Conservation (phyloP, 2,113 vertebrate genomes). For the Microtus pennsylvanicus region DNA sequence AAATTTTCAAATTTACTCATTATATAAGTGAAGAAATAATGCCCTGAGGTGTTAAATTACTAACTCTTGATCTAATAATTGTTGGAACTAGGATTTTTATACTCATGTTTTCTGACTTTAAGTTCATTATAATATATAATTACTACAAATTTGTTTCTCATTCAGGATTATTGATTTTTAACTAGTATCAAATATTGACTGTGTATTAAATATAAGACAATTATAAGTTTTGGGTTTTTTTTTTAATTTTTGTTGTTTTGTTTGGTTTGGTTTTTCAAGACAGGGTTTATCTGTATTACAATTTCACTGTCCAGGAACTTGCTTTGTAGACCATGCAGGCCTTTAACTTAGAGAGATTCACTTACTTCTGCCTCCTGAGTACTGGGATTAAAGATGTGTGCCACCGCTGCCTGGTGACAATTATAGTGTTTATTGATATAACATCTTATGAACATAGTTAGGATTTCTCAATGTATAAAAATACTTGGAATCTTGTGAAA, state of each 20-base stretch:
- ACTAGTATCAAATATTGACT: not conserved
- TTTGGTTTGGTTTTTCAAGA: not conserved
- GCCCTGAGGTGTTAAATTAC: constrained; percentile 18
- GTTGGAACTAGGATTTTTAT: constrained; percentile 1
- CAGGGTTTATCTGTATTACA: not conserved
- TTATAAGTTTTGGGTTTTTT: not conserved
- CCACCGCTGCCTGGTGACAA: not conserved
- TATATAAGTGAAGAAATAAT: not conserved
- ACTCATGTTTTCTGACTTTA: not conserved
- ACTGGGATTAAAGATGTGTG: not conserved
- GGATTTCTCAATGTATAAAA: constrained; percentile 40
- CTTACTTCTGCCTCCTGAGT: not conserved
- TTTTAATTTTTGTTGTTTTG: too few relatives aligned
- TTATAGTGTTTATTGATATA: not conserved
- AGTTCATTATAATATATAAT: not conserved
- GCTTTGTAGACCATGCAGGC: not conserved
- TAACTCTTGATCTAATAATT: not conserved
- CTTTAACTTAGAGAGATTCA: not conserved
- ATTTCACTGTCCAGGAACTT: not conserved
- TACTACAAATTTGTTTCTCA: constrained; percentile 13
- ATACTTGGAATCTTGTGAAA: constrained; percentile 19
- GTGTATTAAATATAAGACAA: not conserved
- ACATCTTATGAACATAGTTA: constrained; percentile 12
- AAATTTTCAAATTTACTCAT: not conserved
- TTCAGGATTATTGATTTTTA: not conserved